Conservation (phyloP, 2,113 vertebrate species). For the Mionectes macconnelli region DNA sequence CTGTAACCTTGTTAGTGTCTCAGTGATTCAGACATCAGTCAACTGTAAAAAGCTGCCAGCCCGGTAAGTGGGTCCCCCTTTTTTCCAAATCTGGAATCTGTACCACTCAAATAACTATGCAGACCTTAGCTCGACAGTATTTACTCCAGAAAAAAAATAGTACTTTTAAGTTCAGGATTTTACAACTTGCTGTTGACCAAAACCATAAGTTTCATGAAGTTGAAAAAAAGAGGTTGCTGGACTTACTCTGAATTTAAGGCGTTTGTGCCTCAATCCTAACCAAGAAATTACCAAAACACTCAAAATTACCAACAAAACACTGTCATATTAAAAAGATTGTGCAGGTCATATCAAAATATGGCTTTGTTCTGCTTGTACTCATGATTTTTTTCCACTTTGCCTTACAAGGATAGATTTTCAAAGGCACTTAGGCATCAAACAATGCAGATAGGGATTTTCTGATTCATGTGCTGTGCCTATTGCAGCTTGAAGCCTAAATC, state of each 20-base stretch:
- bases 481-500: slow-evolving; percentile 8
- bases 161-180: neutral
- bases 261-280: neutral
- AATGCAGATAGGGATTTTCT: slow-evolving; percentile 16
- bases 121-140: neutral
- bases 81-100: neutral
- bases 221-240: neutral
- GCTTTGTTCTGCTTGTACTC: neutral
- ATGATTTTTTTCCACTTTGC: neutral
- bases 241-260: neutral
- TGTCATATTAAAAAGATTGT: neutral
- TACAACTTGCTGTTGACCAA: neutral
- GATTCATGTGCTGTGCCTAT: neutral
- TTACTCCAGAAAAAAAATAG: neutral
- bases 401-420: neutral
- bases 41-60: neutral
- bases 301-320: neutral
- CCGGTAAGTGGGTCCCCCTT: neutral
- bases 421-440: neutral
- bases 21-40: neutral
- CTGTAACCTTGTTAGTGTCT: neutral
- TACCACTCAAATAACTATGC: neutral
- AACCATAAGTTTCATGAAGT: neutral
- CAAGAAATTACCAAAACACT: neutral
- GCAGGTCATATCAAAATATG: neutral